phyloP scores from a whole-genome alignment of 2,113 vertebrate genomes.

The Mustela lutreola region DNA sequence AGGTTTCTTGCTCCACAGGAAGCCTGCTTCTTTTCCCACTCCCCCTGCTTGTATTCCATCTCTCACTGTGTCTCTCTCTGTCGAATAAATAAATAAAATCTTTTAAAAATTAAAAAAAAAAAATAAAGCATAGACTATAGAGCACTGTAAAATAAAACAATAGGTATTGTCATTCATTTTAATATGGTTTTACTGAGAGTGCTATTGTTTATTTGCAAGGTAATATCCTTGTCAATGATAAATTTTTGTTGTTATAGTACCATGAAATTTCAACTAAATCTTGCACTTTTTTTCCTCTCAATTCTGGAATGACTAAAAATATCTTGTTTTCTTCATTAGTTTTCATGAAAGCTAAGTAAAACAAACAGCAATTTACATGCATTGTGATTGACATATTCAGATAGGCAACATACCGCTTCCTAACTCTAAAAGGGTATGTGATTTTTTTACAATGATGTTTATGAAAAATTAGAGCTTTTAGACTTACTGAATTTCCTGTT shows the following conservation, averaged over 20 bases:
- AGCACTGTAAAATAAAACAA: neutral
- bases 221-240: neutral
- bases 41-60: too few relatives aligned
- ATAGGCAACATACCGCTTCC: neutral
- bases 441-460: neutral
- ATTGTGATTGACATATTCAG: neutral
- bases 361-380: constrained; percentile 41
- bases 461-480: neutral
- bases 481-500: neutral
- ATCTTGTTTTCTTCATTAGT: constrained; percentile 16
- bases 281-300: constrained; percentile 19
- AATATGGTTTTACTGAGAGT: neutral
- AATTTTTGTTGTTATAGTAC: neutral
- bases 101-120: too few relatives aligned
- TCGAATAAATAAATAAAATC: too few relatives aligned
- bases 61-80: too few relatives aligned
- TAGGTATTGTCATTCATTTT: neutral
- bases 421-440: neutral
- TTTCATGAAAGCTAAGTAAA: constrained; percentile 38
- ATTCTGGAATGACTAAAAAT: neutral
- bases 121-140: neutral
- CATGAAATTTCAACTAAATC: neutral
- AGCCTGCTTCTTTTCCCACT: too few relatives aligned
- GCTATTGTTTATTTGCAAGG: neutral
- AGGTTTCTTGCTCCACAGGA: too few relatives aligned